phyloP scores from a whole-genome alignment of 2,888 invertebrate genomes.

The Lydus trimaculatus region DNA sequence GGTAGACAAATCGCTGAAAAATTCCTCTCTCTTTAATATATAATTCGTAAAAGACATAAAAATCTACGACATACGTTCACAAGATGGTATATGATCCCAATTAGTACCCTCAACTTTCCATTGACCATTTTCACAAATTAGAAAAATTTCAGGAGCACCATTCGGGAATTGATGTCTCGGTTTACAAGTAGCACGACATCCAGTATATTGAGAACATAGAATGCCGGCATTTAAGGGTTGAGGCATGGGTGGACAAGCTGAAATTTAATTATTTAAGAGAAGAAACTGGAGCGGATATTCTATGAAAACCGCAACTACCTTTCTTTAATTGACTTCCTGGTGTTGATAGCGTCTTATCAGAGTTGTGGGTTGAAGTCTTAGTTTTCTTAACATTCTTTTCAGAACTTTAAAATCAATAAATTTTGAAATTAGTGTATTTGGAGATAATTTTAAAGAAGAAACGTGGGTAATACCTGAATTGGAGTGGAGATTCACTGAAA shows the following conservation, averaged over 20 bases:
- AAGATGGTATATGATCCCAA: slow-evolving; percentile 65
- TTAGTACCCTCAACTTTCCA: slow-evolving; percentile 63
- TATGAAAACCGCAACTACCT: slow-evolving; percentile 1
- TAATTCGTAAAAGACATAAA: not conserved
- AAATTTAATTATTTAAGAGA: slow-evolving; percentile 6
- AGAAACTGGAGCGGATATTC: not conserved
- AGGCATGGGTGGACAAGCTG: slow-evolving; percentile 53
- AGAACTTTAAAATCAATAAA: not conserved
- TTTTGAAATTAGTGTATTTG: too few relatives aligned
- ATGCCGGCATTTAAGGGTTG: slow-evolving; percentile 54
- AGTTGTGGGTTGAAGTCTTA: not conserved
- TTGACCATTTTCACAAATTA: slow-evolving; percentile 62
- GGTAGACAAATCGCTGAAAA: slow-evolving; percentile 77
- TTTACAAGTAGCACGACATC: slow-evolving; percentile 64
- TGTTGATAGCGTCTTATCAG: not conserved
- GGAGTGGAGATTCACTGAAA: not conserved
- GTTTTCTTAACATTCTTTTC: not conserved
- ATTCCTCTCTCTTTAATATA: not conserved
- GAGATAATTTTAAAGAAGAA: not conserved
- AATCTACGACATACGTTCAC: slow-evolving; percentile 65
- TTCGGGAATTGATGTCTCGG: slow-evolving; percentile 64
- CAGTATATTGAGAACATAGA: slow-evolving; percentile 57
- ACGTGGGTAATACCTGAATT: not conserved
- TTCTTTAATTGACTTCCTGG: not conserved
- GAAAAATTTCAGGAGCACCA: slow-evolving; percentile 59